Evolutionary conservation across 2,113 vertebrate genomes (phyloP), one percentile per base, ranked within the genome.

Genomic region (Odocoileus virginianus): DNA sequence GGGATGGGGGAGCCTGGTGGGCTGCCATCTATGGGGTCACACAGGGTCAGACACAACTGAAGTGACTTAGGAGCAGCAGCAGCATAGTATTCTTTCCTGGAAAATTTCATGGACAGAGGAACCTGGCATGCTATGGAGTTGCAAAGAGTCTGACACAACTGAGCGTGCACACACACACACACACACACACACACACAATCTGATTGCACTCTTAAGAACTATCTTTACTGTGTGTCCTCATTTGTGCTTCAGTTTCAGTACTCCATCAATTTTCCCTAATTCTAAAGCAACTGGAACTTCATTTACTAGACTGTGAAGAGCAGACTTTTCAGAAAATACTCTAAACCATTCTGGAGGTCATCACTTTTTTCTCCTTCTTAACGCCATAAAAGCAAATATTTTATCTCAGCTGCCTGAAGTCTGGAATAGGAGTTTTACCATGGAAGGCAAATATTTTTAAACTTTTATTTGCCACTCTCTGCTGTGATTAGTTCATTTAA

Each of bases 361-460:
- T 61, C 58, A 71, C 28, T 97, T 93, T 57, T 89, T 95, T 94
- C 78, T 89, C 54, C 67, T 94, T 93, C 76, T 60, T 90, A 95
- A 89, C 74, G n/a, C 25, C 30, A 78, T 76, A 52, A 92, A 92
- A 47, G 52, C 27, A 87, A 61, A 58, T 87, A 83, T 87, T 92
- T 91, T 28, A 86, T 86, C 60, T 81, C 43, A 58, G 45, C 11
- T 55, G 50, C 50, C 87, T 91, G 23, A 93, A 87, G 40, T 89
- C 30, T 30, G 36, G 43, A 30, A 55, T 93, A 71, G 60, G 83
- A 93, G 76, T 71, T 92, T 87, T 78, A 57, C 6, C 40, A 19
- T 14, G 6, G 71, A 95, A 95, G 33, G 10, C 52, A 97, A 91
- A 95, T 11, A 33, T 85, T 82, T 93, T 92, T 91, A n/a, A 90